A percentile compares a stretch with the other conserved stretches of the same genome.
Evolutionary conservation across 2,797 vertebrate genomes (phyloP).

Genomic region (Oreonectes daqikongensis): DNA sequence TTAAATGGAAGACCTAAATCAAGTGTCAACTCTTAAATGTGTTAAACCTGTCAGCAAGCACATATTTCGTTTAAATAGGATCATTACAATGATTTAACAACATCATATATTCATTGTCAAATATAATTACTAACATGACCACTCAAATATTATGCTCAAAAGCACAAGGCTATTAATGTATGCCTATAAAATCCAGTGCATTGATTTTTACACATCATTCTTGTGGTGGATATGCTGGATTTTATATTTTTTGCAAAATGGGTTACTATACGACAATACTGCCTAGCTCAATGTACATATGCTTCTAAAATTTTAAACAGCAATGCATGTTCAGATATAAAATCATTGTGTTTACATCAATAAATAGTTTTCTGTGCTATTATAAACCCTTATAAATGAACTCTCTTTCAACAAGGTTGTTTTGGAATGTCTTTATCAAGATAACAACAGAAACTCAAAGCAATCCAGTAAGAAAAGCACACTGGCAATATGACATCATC

Average conservation of each 20-base stretch:
- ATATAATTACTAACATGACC: too few species aligned
- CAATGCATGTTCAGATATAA: neutral
- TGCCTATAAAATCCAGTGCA: neutral
- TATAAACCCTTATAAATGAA: neutral
- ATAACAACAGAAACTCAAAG: neutral
- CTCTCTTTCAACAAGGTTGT: neutral
- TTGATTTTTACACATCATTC: neutral
- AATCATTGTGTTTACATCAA: neutral
- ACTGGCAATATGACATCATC: too few species aligned
- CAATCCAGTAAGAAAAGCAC: neutral
- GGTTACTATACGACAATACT: neutral
- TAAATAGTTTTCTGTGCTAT: conserved; percentile 1
- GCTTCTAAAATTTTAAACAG: neutral
- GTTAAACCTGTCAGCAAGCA: neutral
- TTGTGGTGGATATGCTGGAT: too few species aligned
- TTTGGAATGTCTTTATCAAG: conserved; percentile 11
- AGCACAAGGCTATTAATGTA: neutral
- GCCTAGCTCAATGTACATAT: too few species aligned
- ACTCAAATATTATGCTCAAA: too few species aligned
- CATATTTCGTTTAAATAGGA: neutral
- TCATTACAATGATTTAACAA: too few species aligned
- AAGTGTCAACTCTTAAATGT: neutral
- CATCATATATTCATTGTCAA: too few species aligned
- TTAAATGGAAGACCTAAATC: neutral
- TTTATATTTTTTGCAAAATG: too few species aligned